Evolutionary conservation across 2,113 vertebrate genomes (phyloP).

Genomic region (Fregetta grallaria): DNA sequence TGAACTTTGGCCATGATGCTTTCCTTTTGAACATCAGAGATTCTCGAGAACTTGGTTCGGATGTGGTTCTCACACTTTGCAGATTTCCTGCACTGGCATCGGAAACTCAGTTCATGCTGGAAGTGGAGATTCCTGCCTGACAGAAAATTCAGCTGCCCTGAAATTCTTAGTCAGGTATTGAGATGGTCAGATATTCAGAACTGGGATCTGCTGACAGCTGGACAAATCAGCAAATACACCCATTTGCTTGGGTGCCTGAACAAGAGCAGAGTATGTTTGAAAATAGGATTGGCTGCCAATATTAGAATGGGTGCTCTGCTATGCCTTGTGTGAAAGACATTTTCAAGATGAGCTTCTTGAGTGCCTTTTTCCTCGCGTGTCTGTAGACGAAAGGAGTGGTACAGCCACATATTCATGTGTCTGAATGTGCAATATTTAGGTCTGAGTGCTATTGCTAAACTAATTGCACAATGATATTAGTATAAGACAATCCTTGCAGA

Average conservation of each 20-base stretch:
- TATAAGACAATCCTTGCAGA: not conserved
- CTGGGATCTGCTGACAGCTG: not conserved
- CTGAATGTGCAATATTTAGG: not conserved
- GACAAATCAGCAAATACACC: not conserved
- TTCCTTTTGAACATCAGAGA: not conserved
- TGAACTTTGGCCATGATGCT: not conserved
- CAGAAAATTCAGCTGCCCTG: not conserved
- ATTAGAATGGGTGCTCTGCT: not conserved
- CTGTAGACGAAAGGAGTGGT: not conserved
- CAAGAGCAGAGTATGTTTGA: not conserved
- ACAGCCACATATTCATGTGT: not conserved
- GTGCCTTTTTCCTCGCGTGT: not conserved
- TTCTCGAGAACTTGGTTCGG: not conserved
- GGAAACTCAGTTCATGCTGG: not conserved
- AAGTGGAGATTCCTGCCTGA: not conserved
- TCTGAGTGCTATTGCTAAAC: not conserved
- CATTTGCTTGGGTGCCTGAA: not conserved
- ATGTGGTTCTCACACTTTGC: not conserved
- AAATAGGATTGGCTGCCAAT: not conserved
- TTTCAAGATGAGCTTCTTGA: not conserved
- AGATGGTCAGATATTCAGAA: not conserved
- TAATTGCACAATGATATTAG: not conserved
- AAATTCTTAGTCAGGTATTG: not conserved
- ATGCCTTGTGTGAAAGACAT: not conserved
- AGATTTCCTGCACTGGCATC: not conserved